phyloP scores from a whole-genome alignment of 2,888 invertebrate species.

The Dynastes hyllus region DNA sequence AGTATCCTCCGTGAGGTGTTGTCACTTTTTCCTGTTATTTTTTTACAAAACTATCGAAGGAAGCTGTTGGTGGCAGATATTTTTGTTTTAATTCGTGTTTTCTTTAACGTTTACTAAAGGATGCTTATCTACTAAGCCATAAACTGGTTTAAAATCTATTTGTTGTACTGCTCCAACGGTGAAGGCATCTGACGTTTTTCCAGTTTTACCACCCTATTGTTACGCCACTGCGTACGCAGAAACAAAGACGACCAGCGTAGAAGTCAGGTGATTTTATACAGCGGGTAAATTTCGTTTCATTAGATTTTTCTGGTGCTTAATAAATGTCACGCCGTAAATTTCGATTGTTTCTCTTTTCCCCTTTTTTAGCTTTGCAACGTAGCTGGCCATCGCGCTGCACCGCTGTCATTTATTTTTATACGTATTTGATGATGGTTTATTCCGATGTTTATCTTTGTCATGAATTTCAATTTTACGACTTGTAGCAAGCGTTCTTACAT shows the following conservation, averaged over 20 bases:
- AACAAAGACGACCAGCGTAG: neutral
- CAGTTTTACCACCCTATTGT: too few relatives aligned
- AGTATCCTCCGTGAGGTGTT: too few relatives aligned
- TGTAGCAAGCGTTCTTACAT: slow-evolving; percentile 30
- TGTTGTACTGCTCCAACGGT: too few relatives aligned
- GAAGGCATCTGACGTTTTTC: too few relatives aligned
- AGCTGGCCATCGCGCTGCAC: slow-evolving; percentile 11
- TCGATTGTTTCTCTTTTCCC: slow-evolving; percentile 25
- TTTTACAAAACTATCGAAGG: too few relatives aligned
- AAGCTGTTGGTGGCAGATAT: too few relatives aligned
- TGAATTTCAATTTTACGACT: slow-evolving; percentile 46
- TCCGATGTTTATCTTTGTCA: slow-evolving; percentile 39
- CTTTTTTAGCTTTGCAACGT: slow-evolving; percentile 13
- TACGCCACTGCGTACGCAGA: neutral
- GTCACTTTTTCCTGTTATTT: too few relatives aligned
- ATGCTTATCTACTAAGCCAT: too few relatives aligned
- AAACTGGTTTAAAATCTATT: too few relatives aligned
- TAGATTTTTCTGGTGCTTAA: slow-evolving; percentile 48
- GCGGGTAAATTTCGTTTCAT: slow-evolving; percentile 41
- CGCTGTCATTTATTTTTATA: slow-evolving; percentile 39
- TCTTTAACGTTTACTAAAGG: too few relatives aligned
- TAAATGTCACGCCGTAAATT: slow-evolving; percentile 47
- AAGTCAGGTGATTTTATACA: slow-evolving; percentile 30
- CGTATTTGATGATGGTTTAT: slow-evolving; percentile 46
- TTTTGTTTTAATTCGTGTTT: too few relatives aligned